These are phyloP conservation scores for Leptarthrus brevirostris DNA, from an alignment of 2,888 invertebrate species.

Conservation along the genomic window DNA sequence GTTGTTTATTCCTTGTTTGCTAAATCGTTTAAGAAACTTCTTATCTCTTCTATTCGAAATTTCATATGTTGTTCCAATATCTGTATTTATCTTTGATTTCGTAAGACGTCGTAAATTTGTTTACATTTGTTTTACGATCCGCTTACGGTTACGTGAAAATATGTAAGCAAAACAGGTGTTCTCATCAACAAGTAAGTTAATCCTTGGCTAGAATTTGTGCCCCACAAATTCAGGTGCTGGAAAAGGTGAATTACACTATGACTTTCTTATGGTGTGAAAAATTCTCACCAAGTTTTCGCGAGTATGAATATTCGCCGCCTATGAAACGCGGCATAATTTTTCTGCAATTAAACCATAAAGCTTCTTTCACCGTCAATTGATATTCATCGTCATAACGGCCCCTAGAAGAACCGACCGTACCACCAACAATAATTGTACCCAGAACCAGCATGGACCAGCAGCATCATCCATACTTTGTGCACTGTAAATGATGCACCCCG, in stretches of 20 bases:
- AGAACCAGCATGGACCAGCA: not conserved
- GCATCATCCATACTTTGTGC: not conserved
- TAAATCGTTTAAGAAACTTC: no score
- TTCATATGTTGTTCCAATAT: no score
- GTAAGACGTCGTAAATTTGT: no score
- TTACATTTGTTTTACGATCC: no score
- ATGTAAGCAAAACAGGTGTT: slow-evolving; percentile 8
- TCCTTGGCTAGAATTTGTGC: no score
- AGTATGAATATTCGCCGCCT: not conserved
- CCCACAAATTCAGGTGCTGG: slow-evolving; percentile 12
- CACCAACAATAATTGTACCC: not conserved
- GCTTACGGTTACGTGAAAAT: no score
- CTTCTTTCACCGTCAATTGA: slow-evolving; percentile 15
- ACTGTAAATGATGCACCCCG: not conserved
- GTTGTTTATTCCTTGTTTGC: no score
- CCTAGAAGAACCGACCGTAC: no score
- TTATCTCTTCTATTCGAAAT: no score
- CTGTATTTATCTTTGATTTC: no score
- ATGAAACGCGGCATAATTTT: slow-evolving; percentile 34
- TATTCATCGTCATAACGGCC: slow-evolving; percentile 41
- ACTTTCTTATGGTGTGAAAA: slow-evolving; percentile 5
- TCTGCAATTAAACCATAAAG: slow-evolving; percentile 41
- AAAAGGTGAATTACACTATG: slow-evolving; percentile 1
- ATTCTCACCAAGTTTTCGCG: slow-evolving; percentile 19
- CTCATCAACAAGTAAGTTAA: slow-evolving; percentile 10